A percentile compares a stretch with the other conserved stretches of the same genome.
Conservation (phyloP, 2,888 invertebrate genomes). For the Cosmorhoe ocellata region DNA sequence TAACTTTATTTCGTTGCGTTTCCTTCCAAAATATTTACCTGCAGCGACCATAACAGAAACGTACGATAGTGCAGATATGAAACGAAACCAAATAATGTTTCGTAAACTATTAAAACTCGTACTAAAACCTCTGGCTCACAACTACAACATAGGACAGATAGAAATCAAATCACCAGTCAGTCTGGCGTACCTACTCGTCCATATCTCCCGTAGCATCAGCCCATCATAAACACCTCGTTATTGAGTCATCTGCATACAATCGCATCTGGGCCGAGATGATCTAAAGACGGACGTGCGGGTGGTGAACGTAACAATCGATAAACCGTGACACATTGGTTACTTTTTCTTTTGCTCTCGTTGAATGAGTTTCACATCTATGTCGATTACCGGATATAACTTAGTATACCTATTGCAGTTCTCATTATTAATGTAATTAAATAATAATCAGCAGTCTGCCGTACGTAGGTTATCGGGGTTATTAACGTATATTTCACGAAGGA, state of each 20-base stretch:
- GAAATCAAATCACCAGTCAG: conserved; percentile 9
- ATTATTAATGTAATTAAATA: no score
- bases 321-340: conserved; percentile 42
- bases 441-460: no score
- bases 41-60: no score
- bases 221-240: conserved; percentile 12
- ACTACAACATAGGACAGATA: background rate
- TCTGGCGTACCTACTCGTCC: conserved; percentile 23
- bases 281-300: conserved; percentile 32
- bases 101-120: no score
- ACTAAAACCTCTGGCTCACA: background rate
- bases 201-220: conserved; percentile 25
- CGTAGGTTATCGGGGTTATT: no score
- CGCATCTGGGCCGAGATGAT: conserved; percentile 23
- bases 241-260: conserved; percentile 45
- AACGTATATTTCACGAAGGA: no score
- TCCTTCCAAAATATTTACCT: no score
- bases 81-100: no score
- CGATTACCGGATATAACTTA: conserved; percentile 25
- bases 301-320: conserved; percentile 55
- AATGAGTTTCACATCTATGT: conserved; percentile 29
- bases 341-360: conserved; percentile 56
- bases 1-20: no score
- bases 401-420: no score
- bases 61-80: no score